phyloP scores from a whole-genome alignment of 2,797 vertebrate genomes.

The Malurus leucopterus region DNA sequence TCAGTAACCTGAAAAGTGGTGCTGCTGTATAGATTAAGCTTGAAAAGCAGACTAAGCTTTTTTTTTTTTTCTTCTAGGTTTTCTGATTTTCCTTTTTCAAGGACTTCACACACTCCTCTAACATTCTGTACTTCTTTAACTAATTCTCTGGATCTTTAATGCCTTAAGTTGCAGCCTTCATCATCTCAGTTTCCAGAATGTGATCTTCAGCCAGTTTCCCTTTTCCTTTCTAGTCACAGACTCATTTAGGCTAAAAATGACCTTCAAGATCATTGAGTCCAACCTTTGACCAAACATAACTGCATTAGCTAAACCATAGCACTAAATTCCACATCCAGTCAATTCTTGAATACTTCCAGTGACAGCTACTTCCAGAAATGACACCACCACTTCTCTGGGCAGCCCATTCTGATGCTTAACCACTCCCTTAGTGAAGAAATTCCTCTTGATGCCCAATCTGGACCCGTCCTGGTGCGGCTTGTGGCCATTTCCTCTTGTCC shows the following conservation, averaged over 20 bases:
- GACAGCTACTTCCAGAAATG: background rate
- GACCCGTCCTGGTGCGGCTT: background rate
- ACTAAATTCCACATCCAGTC: background rate
- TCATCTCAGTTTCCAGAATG: background rate
- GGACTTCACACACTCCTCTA: background rate
- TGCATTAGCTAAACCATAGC: accelerated
- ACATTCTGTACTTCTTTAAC: background rate
- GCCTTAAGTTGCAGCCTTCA: background rate
- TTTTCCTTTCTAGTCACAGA: background rate
- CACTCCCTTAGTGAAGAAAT: background rate
- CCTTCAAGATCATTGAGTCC: background rate
- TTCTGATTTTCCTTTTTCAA: background rate
- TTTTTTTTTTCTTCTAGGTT: background rate
- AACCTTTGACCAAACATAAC: background rate
- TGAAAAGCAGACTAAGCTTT: background rate
- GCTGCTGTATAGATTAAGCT: background rate
- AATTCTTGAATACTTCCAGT: background rate
- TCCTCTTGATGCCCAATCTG: background rate
- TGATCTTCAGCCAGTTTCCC: background rate
- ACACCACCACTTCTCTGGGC: background rate
- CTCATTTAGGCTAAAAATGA: background rate
- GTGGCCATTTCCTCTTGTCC: background rate
- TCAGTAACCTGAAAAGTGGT: background rate
- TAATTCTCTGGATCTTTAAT: background rate
- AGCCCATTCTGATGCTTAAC: background rate